Base-by-base conservation (phyloP, 2,113 vertebrate genomes). In the Podarcis raffonei region DNA sequence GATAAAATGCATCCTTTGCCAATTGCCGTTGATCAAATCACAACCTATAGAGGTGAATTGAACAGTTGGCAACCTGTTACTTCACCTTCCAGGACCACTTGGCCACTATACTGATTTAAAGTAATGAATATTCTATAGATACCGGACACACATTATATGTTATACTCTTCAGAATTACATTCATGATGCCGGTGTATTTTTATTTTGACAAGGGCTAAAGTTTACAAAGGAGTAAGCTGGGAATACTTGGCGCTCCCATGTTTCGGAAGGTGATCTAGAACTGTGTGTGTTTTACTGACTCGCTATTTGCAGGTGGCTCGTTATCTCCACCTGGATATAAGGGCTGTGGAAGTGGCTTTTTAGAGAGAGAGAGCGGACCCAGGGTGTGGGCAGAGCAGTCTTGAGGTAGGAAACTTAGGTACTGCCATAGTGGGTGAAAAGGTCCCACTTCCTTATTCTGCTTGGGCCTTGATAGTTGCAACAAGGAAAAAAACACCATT, bases 301-400 rank as follows among this genome's bases (percentile, higher is more conserved):
- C 89, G n/a, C 27, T 92, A 66, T 84, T 53, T 92, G 82, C 80
- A 59, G 89, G 77, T 80, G 90, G 69, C 42, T 42, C 68, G 22
- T n/a, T 92, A 30, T 65, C 62, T 75, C 35, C 77, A 81, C 53
- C 69, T 85, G 78, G 78, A 85, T 81, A 87, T 53, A 74, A 84
- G 27, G 53, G 85, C 89, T 23, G 82, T 90, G 59, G 68, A 89
- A 81, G 62, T 92, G 39, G 65, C 79, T 89, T 89, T 62, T 83
- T 89, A 91, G 32, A 81, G 72, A 84, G 4, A 42, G 79, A 89
- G 72, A 68, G 12, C 79, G 39, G 30, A 83, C 12, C 20, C 83
- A 85, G 88, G 57, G 77, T 81, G 22, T 72, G 77, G 83, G 88
- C 77, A 85, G 68, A 48, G 37, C 83, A 85, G 53, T 65, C 68